These are phyloP conservation scores for Anoplolepis gracilipes DNA, from an alignment of 1,140 invertebrate species.

Conservation along the genomic window DNA sequence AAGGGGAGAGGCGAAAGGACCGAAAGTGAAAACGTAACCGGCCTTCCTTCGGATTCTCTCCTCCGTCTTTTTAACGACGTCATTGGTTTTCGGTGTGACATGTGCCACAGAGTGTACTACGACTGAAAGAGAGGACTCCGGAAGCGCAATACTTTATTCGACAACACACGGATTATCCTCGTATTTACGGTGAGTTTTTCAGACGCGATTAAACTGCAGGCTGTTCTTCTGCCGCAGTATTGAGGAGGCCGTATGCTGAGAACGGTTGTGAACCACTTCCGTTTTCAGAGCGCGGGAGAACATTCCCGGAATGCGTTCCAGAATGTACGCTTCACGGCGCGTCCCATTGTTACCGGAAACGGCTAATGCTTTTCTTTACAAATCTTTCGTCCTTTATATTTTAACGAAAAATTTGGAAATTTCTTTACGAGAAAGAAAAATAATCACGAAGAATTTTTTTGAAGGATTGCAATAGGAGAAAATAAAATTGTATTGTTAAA, in stretches of 20 bases:
- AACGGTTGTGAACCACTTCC: not conserved
- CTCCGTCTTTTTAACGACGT: conserved; percentile 2
- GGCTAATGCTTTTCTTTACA: no score
- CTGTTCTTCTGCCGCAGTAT: no score
- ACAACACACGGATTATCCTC: conserved; percentile 73
- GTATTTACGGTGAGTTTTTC: conserved; percentile 72
- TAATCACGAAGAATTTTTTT: no score
- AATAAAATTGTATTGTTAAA: no score
- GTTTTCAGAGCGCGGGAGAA: not conserved
- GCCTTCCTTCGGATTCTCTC: conserved; percentile 6
- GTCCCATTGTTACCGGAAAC: not conserved
- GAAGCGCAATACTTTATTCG: conserved; percentile 37
- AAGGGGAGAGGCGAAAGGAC: conserved; percentile 19
- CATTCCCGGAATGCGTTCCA: no score
- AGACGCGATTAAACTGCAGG: not conserved
- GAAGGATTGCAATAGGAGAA: no score
- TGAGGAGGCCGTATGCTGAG: no score
- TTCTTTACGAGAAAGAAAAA: no score
- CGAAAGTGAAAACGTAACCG: conserved; percentile 47
- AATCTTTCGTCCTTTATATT: no score
- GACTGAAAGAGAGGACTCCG: conserved; percentile 13
- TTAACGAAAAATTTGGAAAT: no score
- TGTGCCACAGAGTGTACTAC: conserved; percentile 71
- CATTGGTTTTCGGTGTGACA: conserved; percentile 71
- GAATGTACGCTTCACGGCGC: not conserved